These are phyloP conservation scores for Callaeas wilsoni DNA, from an alignment of 2,113 vertebrate species.

Conservation along the genomic window DNA sequence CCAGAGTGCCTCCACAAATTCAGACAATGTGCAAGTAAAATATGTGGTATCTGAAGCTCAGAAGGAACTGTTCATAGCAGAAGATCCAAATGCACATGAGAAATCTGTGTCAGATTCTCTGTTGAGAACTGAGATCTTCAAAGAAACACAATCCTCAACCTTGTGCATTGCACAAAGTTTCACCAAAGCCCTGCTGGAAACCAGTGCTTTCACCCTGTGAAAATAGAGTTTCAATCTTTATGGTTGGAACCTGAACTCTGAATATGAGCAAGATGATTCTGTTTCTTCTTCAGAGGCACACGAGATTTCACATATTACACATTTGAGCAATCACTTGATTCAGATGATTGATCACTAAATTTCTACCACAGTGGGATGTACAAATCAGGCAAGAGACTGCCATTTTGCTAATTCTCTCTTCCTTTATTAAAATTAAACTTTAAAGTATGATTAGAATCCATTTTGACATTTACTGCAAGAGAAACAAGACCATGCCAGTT, in stretches of 20 bases:
- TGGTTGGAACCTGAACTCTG: neutral
- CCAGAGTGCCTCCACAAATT: neutral
- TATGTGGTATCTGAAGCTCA: neutral
- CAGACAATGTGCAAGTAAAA: neutral
- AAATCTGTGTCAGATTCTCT: neutral
- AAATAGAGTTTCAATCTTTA: neutral
- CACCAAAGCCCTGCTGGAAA: neutral
- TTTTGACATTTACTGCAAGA: neutral
- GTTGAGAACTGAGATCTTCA: neutral
- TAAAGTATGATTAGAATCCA: neutral
- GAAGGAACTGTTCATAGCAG: neutral
- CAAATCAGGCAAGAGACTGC: neutral
- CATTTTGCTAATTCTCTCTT: neutral
- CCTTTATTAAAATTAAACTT: neutral
- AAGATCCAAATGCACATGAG: neutral
- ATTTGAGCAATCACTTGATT: neutral
- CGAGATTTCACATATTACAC: neutral
- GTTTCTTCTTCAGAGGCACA: neutral
- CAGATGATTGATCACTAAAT: neutral
- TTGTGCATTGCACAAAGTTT: neutral
- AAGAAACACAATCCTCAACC: neutral
- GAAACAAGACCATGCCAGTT: neutral
- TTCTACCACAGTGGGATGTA: neutral
- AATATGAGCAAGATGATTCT: neutral
- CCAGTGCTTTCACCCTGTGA: neutral